These are phyloP conservation scores for Megalops cyprinoides DNA, from an alignment of 2,797 vertebrate genomes.

Conservation along the genomic window DNA sequence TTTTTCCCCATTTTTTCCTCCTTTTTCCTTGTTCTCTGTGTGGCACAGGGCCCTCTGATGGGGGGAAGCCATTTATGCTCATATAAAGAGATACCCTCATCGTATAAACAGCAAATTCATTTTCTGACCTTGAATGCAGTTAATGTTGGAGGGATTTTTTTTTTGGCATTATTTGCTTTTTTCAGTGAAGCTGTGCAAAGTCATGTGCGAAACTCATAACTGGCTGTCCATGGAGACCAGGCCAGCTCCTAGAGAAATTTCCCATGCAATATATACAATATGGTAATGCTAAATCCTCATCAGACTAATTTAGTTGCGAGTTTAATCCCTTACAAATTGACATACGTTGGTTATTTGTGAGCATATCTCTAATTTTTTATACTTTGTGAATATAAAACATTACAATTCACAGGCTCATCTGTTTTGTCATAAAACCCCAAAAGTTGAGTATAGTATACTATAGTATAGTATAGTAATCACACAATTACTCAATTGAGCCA, in stretches of 20 bases:
- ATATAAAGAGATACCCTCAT: neutral
- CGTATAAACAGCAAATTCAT: neutral
- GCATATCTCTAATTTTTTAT: too few species aligned
- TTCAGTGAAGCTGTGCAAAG: neutral
- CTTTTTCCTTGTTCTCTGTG: neutral
- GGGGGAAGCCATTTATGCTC: neutral
- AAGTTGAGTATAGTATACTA: too few species aligned
- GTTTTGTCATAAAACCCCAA: too few species aligned
- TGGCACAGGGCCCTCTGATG: neutral
- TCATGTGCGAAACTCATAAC: neutral
- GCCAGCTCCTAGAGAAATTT: neutral
- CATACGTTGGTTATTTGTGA: too few species aligned
- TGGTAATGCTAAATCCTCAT: too few species aligned
- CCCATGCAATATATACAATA: too few species aligned
- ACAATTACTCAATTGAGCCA: too few species aligned
- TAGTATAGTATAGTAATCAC: too few species aligned
- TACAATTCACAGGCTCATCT: too few species aligned
- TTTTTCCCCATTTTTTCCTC: neutral
- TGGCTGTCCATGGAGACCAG: neutral
- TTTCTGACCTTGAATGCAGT: neutral
- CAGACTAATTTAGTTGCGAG: too few species aligned
- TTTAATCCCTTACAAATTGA: too few species aligned
- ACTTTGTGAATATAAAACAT: too few species aligned
- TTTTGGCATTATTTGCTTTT: neutral
- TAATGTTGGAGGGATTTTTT: neutral